Evolutionary conservation across 2,797 vertebrate species (phyloP).

Genomic region (Garrulus glandarius): DNA sequence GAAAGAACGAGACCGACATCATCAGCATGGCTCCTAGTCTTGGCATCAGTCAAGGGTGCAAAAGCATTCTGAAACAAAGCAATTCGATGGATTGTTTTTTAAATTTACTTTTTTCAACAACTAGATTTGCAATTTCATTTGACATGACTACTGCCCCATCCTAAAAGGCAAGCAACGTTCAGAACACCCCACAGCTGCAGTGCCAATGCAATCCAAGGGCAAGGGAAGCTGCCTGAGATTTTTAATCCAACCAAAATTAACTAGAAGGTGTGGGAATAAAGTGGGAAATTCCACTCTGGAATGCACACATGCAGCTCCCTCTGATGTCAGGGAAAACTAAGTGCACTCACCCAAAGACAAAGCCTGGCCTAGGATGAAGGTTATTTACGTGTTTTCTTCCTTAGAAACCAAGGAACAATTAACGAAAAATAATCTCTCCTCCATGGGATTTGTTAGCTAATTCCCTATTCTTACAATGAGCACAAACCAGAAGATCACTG

Average conservation of each 20-base stretch:
- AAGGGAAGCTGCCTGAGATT: background rate
- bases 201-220: background rate
- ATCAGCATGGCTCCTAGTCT: slow-evolving; percentile 96
- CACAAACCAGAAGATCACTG: background rate
- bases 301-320: slow-evolving; percentile 9
- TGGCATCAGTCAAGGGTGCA: slow-evolving; percentile 96
- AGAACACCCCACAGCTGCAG: slow-evolving; percentile 34
- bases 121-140: slow-evolving; percentile 70
- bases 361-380: background rate
- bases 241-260: background rate
- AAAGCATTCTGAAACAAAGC: slow-evolving; percentile 96
- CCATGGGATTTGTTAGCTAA: background rate
- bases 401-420: background rate
- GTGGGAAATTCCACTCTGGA: background rate
- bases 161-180: slow-evolving; percentile 52
- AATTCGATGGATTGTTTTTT: slow-evolving; percentile 83
- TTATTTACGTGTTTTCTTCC: background rate
- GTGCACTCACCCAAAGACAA: background rate
- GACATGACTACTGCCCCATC: slow-evolving; percentile 40
- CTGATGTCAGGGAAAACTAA: slow-evolving; percentile 3
- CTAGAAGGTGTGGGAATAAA: background rate
- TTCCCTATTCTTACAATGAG: background rate
- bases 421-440: background rate
- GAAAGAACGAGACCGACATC: slow-evolving; percentile 98
- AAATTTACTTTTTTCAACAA: slow-evolving; percentile 76